Conservation (phyloP, 2,888 invertebrate species). For the Spodoptera exigua region DNA sequence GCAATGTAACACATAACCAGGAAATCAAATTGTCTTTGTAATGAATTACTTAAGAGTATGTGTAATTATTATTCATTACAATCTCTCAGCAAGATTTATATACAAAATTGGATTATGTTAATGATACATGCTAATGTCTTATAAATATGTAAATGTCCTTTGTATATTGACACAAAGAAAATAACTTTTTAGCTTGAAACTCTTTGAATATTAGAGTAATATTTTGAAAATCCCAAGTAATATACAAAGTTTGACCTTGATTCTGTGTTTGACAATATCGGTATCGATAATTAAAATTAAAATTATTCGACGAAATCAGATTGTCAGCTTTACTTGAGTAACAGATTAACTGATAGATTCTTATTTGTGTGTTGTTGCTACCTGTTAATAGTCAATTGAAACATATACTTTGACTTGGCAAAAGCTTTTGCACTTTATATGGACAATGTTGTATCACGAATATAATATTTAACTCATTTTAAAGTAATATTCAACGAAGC, state of each 20-base stretch:
- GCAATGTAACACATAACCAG: no score
- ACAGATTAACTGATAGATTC: no score
- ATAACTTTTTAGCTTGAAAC: conserved; percentile 1
- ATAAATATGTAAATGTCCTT: background rate
- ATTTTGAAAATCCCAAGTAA: background rate
- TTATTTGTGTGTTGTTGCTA: no score
- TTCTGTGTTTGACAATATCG: conserved; percentile 12
- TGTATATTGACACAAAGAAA: background rate
- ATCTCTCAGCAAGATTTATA: no score
- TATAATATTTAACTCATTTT: conserved; percentile 10
- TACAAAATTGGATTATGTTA: no score
- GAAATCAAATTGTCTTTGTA: no score
- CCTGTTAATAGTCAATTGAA: no score
- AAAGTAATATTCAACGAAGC: conserved; percentile 31
- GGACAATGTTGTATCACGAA: conserved; percentile 18
- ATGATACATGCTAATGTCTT: background rate
- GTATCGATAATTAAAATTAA: conserved; percentile 6
- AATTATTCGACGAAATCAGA: no score
- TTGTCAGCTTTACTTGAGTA: no score
- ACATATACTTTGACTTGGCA: no score
- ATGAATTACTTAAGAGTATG: no score
- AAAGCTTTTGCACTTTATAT: conserved; percentile 7
- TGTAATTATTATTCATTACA: no score
- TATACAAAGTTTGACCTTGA: background rate
- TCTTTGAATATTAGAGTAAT: background rate